These are phyloP conservation scores for Cephalophus harveyi DNA, from an alignment of 2,113 vertebrate species.

Conservation along the genomic window DNA sequence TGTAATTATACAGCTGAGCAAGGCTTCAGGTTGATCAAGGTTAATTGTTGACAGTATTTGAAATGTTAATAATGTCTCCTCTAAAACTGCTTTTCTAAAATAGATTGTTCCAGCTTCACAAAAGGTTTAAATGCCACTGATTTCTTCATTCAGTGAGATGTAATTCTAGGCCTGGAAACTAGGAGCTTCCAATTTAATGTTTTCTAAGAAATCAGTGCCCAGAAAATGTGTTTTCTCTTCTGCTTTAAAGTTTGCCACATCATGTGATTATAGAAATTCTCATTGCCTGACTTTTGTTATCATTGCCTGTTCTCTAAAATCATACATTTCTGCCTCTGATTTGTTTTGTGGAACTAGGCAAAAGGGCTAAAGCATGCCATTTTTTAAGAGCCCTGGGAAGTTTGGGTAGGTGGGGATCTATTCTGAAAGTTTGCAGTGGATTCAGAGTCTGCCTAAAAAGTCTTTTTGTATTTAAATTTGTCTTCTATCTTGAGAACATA, in stretches of 20 bases:
- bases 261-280: not conserved
- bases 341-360: constrained; percentile 39
- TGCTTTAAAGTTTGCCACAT: constrained; percentile 11
- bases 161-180: constrained; percentile 47
- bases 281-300: constrained; percentile 28
- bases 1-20: constrained; percentile 27
- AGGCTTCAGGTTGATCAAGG: constrained; percentile 58
- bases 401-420: constrained; percentile 63
- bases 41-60: constrained; percentile 60
- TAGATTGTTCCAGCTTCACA: constrained; percentile 32
- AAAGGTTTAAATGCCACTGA: constrained; percentile 42
- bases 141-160: constrained; percentile 48
- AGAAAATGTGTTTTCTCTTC: constrained; percentile 49
- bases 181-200: constrained; percentile 23
- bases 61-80: constrained; percentile 58
- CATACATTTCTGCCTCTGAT: constrained; percentile 36
- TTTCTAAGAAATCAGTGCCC: constrained; percentile 29
- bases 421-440: not conserved
- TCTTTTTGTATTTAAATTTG: constrained; percentile 37
- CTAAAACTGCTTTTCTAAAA: constrained; percentile 38
- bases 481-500: constrained; percentile 38
- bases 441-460: constrained; percentile 17
- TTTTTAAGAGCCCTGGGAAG: constrained; percentile 46
- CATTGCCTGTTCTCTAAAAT: constrained; percentile 45
- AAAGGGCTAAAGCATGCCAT: constrained; percentile 18